Percentiles rank a stretch among this genome's conserved stretches.
phyloP scores from a whole-genome alignment of 2,113 vertebrate species.

The Gavialis gangeticus region DNA sequence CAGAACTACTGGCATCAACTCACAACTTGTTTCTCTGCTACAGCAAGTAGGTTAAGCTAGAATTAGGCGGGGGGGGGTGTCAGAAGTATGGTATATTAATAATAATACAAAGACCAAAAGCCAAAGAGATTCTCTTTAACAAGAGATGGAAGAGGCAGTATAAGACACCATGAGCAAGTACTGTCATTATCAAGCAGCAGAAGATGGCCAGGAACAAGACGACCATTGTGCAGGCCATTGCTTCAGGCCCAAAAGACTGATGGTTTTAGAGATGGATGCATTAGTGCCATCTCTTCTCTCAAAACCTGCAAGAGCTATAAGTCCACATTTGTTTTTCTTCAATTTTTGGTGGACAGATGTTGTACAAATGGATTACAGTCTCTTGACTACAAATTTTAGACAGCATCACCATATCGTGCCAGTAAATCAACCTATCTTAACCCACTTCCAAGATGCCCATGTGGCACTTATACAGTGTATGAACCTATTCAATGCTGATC shows the following conservation, averaged over 20 bases:
- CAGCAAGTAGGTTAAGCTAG: background rate
- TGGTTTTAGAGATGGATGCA: background rate
- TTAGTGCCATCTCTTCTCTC: background rate
- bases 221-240: background rate
- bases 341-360: fast-evolving
- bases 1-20: background rate
- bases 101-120: background rate
- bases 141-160: background rate
- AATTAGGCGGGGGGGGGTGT: background rate
- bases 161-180: background rate
- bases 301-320: background rate
- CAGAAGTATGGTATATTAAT: background rate
- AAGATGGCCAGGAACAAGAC: background rate
- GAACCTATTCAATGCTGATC: too few relatives aligned
- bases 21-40: background rate
- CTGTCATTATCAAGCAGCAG: fast-evolving
- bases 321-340: background rate
- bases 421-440: too few relatives aligned
- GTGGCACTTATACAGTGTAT: too few relatives aligned
- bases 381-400: too few relatives aligned
- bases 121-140: background rate
- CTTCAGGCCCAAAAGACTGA: background rate
- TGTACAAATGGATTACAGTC: too few relatives aligned
- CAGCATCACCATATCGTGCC: too few relatives aligned
- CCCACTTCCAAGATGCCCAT: too few relatives aligned